A percentile compares a stretch with the other conserved stretches of the same genome.
Conservation (phyloP, 2,797 vertebrate species). For the Leptoclinus maculatus region DNA sequence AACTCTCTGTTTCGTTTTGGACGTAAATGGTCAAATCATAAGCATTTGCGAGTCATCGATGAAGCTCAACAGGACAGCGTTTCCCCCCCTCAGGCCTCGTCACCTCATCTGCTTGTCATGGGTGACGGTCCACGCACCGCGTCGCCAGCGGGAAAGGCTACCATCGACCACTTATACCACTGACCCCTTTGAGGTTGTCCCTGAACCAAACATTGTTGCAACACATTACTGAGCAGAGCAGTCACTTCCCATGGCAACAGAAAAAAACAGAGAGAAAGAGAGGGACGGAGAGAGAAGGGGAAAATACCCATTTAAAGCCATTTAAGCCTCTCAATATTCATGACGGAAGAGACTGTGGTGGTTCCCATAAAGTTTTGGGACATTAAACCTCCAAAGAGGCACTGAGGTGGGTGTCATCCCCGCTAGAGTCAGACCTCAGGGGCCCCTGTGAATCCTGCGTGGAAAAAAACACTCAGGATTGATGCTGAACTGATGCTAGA, state of each 20-base stretch:
- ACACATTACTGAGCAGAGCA: slow-evolving; percentile 69
- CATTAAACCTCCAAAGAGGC: slow-evolving; percentile 70
- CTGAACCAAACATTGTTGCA: slow-evolving; percentile 73
- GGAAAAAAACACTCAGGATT: slow-evolving; percentile 36
- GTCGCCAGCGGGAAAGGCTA: slow-evolving; percentile 62
- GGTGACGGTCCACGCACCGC: slow-evolving; percentile 41
- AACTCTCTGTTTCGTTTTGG: slow-evolving; percentile 18
- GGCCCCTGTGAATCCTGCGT: slow-evolving; percentile 37
- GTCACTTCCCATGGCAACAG: slow-evolving; percentile 74
- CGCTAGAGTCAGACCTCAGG: slow-evolving; percentile 30
- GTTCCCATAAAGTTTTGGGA: slow-evolving; percentile 71
- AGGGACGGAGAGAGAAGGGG: slow-evolving; percentile 31
- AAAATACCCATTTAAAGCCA: slow-evolving; percentile 62
- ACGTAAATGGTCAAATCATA: slow-evolving; percentile 47
- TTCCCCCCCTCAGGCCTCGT: slow-evolving; percentile 32
- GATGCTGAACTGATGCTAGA: slow-evolving; percentile 47
- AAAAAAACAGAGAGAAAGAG: slow-evolving; percentile 40
- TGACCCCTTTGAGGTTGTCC: slow-evolving; percentile 75
- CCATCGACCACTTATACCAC: slow-evolving; percentile 79
- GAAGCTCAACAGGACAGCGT: slow-evolving; percentile 30
- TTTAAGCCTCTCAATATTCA: slow-evolving; percentile 71
- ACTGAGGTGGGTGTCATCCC: slow-evolving; percentile 65
- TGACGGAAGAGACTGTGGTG: slow-evolving; percentile 56
- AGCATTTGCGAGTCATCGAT: slow-evolving; percentile 21
- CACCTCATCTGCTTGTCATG: slow-evolving; percentile 46